These are phyloP conservation scores for Cephalotes varians DNA, from an alignment of 2,888 invertebrate genomes.

Conservation along the genomic window DNA sequence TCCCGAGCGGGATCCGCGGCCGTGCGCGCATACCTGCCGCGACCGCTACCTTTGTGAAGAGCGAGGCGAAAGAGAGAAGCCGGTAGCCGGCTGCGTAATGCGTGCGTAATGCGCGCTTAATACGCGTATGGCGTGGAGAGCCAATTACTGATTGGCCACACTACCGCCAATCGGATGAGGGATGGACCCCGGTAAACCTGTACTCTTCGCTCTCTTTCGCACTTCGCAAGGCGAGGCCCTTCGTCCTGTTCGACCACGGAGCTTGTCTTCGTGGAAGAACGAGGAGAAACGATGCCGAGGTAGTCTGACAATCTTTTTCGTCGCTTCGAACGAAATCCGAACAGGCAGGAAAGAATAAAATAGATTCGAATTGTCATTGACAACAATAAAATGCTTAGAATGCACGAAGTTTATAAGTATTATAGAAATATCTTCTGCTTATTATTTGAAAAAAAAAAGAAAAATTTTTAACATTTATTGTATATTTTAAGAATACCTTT, in stretches of 20 bases:
- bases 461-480: background rate
- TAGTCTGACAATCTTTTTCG: constrained; percentile 19
- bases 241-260: constrained; percentile 19
- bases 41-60: constrained; percentile 53
- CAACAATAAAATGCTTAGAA: background rate
- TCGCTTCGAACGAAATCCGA: constrained; percentile 5
- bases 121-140: constrained; percentile 78
- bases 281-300: background rate
- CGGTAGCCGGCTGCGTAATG: constrained; percentile 78
- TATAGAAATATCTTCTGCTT: background rate
- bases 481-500: background rate
- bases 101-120: constrained; percentile 78
- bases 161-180: constrained; percentile 79
- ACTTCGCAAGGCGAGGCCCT: constrained; percentile 38
- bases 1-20: constrained; percentile 38
- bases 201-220: constrained; percentile 55
- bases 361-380: constrained; percentile 9
- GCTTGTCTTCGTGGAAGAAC: constrained; percentile 1
- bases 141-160: constrained; percentile 83
- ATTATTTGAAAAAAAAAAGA: background rate
- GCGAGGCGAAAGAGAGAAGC: constrained; percentile 65
- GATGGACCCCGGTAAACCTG: constrained; percentile 68
- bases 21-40: constrained; percentile 34
- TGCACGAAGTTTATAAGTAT: background rate
- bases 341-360: background rate